Conservation (phyloP, 2,888 invertebrate species). For the Bimastos eiseni region DNA sequence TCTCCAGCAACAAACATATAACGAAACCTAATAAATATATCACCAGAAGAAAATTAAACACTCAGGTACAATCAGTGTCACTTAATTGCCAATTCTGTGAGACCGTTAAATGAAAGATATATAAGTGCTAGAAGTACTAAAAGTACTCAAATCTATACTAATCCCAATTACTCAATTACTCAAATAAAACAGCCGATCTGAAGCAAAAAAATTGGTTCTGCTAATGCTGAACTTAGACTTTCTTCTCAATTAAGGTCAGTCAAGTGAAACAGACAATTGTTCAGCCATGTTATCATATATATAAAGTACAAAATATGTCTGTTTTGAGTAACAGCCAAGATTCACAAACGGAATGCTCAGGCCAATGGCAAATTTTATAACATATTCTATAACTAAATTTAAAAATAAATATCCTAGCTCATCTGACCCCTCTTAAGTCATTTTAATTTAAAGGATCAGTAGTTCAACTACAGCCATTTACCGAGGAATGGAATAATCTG, state of each 20-base stretch:
- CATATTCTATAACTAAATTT: background rate
- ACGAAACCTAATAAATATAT: constrained; percentile 55
- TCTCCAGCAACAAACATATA: constrained; percentile 71
- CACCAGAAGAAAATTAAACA: background rate
- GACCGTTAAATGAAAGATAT: background rate
- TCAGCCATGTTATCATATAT: no score
- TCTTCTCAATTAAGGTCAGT: background rate
- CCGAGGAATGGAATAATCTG: constrained; percentile 52
- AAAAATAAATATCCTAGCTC: background rate
- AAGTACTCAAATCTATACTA: background rate
- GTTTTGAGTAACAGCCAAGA: background rate
- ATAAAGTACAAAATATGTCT: background rate
- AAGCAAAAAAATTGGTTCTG: background rate
- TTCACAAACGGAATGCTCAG: no score
- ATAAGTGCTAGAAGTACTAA: background rate
- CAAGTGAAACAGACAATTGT: background rate
- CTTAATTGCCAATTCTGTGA: background rate
- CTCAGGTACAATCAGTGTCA: background rate
- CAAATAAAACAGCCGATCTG: background rate
- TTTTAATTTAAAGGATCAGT: background rate
- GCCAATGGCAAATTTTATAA: no score
- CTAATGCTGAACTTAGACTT: background rate
- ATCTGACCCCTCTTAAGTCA: background rate
- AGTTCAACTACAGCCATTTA: constrained; percentile 42
- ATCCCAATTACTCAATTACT: background rate